Conservation (phyloP, 2,113 vertebrate genomes). For the Lepus americanus region DNA sequence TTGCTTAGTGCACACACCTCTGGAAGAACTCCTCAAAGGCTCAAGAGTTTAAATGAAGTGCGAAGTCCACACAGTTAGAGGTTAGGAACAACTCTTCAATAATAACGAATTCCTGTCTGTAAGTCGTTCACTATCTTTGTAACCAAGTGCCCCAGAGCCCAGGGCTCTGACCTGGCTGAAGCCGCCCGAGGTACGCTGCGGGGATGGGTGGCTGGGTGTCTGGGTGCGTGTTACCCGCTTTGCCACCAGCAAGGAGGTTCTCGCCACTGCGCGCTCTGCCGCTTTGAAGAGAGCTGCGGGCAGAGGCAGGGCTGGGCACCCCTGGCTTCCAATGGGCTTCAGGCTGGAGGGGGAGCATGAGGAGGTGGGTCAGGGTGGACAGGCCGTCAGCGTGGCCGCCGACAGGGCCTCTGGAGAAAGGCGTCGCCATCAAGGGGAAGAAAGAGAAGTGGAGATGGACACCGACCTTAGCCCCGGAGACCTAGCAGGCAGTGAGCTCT, state of each 20-base stretch:
- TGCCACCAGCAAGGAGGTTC: background rate
- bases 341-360: background rate
- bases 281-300: background rate
- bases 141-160: background rate
- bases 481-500: background rate
- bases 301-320: background rate
- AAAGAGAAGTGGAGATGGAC: too few species aligned
- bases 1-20: accelerated
- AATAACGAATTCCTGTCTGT: background rate
- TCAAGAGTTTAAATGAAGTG: background rate
- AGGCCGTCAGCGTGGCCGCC: too few species aligned
- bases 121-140: background rate
- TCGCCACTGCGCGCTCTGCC: background rate
- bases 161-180: too few species aligned
- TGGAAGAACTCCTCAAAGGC: background rate
- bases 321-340: background rate
- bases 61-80: background rate
- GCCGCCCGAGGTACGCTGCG: background rate
- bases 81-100: background rate
- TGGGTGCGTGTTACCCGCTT: background rate
- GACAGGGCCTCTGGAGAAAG: background rate
- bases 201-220: too few species aligned
- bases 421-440: background rate
- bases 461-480: background rate
- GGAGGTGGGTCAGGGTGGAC: background rate